phyloP scores from a whole-genome alignment of 2,113 vertebrate genomes.

The Varanus komodoensis region DNA sequence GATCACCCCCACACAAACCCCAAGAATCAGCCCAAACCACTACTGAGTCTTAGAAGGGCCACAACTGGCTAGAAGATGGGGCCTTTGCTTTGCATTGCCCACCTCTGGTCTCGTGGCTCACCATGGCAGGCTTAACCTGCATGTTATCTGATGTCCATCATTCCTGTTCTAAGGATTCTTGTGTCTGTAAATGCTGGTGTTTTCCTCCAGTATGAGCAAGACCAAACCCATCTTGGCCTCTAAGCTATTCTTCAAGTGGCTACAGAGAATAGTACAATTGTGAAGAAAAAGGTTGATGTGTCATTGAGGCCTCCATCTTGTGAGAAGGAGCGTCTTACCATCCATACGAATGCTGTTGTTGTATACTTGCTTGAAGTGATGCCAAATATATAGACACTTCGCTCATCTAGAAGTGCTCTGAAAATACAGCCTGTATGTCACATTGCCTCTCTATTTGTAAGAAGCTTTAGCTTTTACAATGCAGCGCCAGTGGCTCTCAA shows the following conservation, averaged over 20 bases:
- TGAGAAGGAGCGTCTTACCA: neutral
- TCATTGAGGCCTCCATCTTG: slow-evolving; percentile 20
- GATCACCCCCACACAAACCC: too few species aligned
- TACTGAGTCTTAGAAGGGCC: too few species aligned
- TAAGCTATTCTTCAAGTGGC: neutral
- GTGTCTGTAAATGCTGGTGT: neutral
- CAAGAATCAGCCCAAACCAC: too few species aligned
- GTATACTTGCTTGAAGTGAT: neutral
- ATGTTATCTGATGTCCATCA: neutral
- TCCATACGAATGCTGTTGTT: neutral
- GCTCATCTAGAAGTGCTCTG: neutral
- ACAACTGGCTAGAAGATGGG: too few species aligned
- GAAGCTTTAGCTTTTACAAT: neutral
- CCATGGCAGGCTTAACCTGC: too few species aligned
- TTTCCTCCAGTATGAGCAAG: neutral
- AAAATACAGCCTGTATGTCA: neutral
- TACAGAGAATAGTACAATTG: neutral
- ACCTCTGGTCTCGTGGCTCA: too few species aligned
- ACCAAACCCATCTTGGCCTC: neutral
- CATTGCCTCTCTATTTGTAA: neutral
- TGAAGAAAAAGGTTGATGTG: neutral
- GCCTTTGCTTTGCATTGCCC: too few species aligned
- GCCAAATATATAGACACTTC: fast-evolving
- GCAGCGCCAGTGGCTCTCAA: neutral
- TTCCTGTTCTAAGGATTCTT: neutral